phyloP scores from a whole-genome alignment of 2,113 vertebrate species.

The Pholis gunnellus region DNA sequence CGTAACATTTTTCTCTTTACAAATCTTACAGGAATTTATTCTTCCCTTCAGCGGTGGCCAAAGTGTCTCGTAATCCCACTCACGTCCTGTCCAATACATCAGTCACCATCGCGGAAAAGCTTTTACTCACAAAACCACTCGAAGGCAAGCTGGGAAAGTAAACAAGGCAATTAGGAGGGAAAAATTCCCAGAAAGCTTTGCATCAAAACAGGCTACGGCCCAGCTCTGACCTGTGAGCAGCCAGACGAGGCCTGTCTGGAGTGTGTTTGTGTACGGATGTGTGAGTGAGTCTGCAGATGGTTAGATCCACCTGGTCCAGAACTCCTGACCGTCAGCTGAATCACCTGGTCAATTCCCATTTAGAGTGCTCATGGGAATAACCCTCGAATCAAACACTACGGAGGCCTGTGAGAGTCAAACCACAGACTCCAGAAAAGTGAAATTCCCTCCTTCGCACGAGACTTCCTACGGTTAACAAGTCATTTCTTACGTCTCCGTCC shows the following conservation, averaged over 20 bases:
- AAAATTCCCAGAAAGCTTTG: slow-evolving; percentile 65
- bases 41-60: slow-evolving; percentile 6
- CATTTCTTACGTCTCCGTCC: neutral
- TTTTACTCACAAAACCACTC: slow-evolving; percentile 53
- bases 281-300: slow-evolving; percentile 16
- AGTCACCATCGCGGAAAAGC: slow-evolving; percentile 42
- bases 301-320: neutral
- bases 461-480: neutral
- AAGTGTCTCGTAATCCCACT: slow-evolving; percentile 42
- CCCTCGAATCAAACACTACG: neutral
- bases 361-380: neutral
- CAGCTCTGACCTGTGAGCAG: slow-evolving; percentile 46
- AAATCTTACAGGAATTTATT: slow-evolving; percentile 24
- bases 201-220: slow-evolving; percentile 54
- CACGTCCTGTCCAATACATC: slow-evolving; percentile 41
- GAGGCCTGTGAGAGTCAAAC: slow-evolving; percentile 7
- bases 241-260: slow-evolving; percentile 28
- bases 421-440: slow-evolving; percentile 10
- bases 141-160: slow-evolving; percentile 65
- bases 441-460: slow-evolving; percentile 12
- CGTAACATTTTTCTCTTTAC: neutral
- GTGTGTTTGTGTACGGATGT: slow-evolving; percentile 12
- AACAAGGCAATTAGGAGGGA: slow-evolving; percentile 58
- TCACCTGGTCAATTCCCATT: neutral
- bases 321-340: slow-evolving; percentile 12